Evolutionary conservation across 2,888 invertebrate species (phyloP), one percentile per base, ranked within the genome.

Genomic region (Ichneumoninae sp.): DNA sequence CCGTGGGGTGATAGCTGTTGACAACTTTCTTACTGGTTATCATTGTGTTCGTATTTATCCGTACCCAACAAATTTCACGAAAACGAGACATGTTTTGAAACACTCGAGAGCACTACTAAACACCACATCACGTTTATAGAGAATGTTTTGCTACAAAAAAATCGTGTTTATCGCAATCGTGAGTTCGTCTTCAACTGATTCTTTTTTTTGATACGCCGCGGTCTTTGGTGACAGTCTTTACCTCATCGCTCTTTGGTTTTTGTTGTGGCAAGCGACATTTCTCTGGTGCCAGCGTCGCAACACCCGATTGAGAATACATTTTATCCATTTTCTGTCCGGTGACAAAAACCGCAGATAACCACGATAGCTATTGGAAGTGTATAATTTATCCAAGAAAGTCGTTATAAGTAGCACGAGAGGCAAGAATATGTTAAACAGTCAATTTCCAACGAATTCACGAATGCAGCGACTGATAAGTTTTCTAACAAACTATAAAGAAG

Each of bases 141-240:
- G 77, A 84, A 84, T 86, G 79, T 84, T 86, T 82, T 66, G 82
- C 86, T 86, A 86, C 83, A 86, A 86, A 86, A 87, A 86, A 86
- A 57, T 82, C 76, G 81, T 82, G 78, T 86, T 82, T 85, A 83
- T 84, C 82, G 82, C 84, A 84, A 85, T 85, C 78, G 72, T 84
- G 86, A 84, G 82, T 84, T 86, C 83, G 54, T 52, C 77, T 50
- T 79, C 74, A 60, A 83, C 76, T 82, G 72, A 69, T 81, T 75
- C 86, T 86, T 88, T 26, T 26, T 26, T 26, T 3, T 3, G 3
- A 86, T 86, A 26, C 4, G 52, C n/a, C 7, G 54, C 22, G 54
- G 0, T 13, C 44, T 13, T 44, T 3, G 1, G 3, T 13, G 10
- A 8, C 2, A 52, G 19, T 19, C 13, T 62, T 30, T 79, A 52